Base-by-base conservation (phyloP, 2,888 invertebrate genomes). In the Achlya flavicornis region DNA sequence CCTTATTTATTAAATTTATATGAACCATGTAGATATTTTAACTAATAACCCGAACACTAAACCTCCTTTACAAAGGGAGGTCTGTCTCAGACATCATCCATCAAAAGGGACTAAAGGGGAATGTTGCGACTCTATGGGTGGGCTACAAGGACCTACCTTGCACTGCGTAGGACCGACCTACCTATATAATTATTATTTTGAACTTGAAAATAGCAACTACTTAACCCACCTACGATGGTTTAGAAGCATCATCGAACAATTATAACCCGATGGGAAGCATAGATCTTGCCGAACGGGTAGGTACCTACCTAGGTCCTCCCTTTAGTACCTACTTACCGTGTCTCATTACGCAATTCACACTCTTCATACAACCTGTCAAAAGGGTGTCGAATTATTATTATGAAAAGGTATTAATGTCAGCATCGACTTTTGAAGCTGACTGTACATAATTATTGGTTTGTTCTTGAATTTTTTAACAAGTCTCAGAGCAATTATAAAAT, bases 401-500 rank as follows among this genome's bases (percentile, higher is more conserved):
- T n/a, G n/a, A n/a, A n/a, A n/a, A n/a, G n/a, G n/a, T n/a, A n/a
- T n/a, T n/a, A n/a, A n/a, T 26, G 26, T 26, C 1, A 26, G 1
- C 26, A 26, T 26, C 2, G 26, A 26, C 26, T 26, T 26, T 26
- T 26, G 26, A 26, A 26, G 26, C 26, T 26, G 26, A 26, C 26
- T 26, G 26, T 26, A 8, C 38, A 1, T 38, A 16, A 16, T 48
- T 7, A 16, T 19, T 14, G 19, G 19, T 6, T 53, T 19, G 14
- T 48, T 48, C 16, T 14, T 32, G 46, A 26, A 69, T 65, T 57
- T 12, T 63, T 62, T 2, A 4, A n/a, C 63, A 63, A 62, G 63
- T 69, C 66, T 68, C 66, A 67, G 67, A 68, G 66, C 64, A 78
- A 77, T 76, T 75, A 78, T 76, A 74, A 72, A 83, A 84, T 86